Conservation (phyloP, 30 jellyfish, hydroid and myxozoan species). For the Hydractinia symbiolongicarpus region DNA sequence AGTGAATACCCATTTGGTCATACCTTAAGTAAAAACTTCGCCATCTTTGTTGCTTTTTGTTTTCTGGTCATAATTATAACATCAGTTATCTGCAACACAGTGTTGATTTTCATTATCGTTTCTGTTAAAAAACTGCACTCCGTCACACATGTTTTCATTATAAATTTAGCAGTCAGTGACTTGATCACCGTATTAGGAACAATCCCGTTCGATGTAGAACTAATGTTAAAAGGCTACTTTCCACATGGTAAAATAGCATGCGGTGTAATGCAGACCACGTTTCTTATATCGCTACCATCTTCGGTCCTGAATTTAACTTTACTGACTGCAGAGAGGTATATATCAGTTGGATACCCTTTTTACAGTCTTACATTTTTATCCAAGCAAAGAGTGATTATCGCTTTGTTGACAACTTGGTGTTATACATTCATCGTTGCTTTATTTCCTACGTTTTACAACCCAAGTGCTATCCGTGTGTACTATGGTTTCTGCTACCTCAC, state of each 20-base stretch:
- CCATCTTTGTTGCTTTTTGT: slow-evolving; percentile 12
- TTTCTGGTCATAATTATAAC: slow-evolving; percentile 10
- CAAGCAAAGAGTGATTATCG: not conserved
- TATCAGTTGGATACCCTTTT: slow-evolving; percentile 23
- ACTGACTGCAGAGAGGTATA: slow-evolving; percentile 35
- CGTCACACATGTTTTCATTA: slow-evolving; percentile 23
- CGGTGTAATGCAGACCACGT: slow-evolving; percentile 16
- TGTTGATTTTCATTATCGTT: slow-evolving; percentile 10
- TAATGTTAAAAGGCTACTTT: slow-evolving; percentile 24
- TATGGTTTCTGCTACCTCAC: slow-evolving; percentile 25
- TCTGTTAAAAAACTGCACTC: slow-evolving; percentile 18
- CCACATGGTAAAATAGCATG: slow-evolving; percentile 33
- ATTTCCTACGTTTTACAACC: slow-evolving; percentile 22
- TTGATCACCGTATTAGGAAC: slow-evolving; percentile 15
- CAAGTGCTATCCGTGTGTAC: slow-evolving; percentile 5
- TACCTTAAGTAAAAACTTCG: slow-evolving; percentile 7
- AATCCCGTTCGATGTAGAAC: slow-evolving; percentile 38
- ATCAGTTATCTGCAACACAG: slow-evolving; percentile 18
- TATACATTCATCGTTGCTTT: slow-evolving; percentile 28
- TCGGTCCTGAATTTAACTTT: slow-evolving; percentile 33
- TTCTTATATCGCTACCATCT: slow-evolving; percentile 40
- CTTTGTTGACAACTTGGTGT: slow-evolving; percentile 23
- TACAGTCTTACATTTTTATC: not conserved
- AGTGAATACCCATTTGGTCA: not conserved
- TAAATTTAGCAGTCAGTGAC: slow-evolving; percentile 39